These are phyloP conservation scores for Dicentrarchus labrax DNA, from an alignment of 2,113 vertebrate species.

Conservation along the genomic window DNA sequence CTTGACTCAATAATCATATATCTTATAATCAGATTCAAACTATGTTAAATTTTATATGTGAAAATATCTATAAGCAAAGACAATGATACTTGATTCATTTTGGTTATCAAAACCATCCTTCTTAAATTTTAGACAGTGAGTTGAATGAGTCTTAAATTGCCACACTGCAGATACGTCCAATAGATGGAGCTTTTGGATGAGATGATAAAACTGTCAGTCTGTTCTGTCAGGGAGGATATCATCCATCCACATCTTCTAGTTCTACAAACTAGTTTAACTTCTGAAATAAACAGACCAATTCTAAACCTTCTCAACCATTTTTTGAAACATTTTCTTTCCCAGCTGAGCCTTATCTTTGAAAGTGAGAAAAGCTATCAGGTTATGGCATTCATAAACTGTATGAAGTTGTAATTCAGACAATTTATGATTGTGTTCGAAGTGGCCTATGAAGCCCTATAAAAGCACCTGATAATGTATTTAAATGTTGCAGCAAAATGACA, in stretches of 20 bases:
- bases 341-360: slow-evolving; percentile 19
- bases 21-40: neutral
- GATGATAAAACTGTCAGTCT: slow-evolving; percentile 40
- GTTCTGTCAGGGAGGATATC: slow-evolving; percentile 35
- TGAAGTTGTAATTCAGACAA: neutral
- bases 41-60: neutral
- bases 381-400: neutral
- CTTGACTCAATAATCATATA: neutral
- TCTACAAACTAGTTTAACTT: slow-evolving; percentile 11
- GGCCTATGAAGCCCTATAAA: slow-evolving; percentile 16
- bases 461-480: neutral
- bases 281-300: slow-evolving; percentile 7
- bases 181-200: slow-evolving; percentile 53
- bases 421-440: neutral
- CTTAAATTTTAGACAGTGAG: slow-evolving; percentile 1
- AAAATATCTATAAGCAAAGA: neutral
- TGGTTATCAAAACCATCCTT: neutral
- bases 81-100: neutral
- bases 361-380: neutral
- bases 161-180: slow-evolving; percentile 19
- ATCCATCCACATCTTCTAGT: slow-evolving; percentile 13
- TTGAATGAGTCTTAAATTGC: neutral
- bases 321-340: neutral
- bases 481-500: slow-evolving; percentile 31
- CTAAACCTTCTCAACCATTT: neutral